Evolutionary conservation across 2,113 vertebrate genomes (phyloP), one percentile per base, ranked within the genome.

Genomic region (Mastomys natalensis): DNA sequence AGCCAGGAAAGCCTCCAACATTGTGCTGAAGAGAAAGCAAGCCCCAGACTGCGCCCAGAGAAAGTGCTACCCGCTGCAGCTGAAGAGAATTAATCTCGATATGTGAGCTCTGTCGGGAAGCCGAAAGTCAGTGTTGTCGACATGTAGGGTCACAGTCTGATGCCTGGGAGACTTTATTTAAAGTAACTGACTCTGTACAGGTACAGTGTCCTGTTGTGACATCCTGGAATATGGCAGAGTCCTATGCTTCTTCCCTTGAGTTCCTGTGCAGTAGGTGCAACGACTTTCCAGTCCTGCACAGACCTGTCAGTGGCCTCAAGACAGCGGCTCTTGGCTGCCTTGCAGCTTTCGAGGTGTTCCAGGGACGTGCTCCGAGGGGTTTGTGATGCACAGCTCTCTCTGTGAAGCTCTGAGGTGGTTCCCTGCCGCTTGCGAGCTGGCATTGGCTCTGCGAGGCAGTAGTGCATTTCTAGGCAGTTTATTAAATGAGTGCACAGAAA

Each of bases 11-110:
- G 94, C 68, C 70, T 70, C 97, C 24, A 87, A 84, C 0, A 0
- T 98, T 82, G 90, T 98, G 22, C 90, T 98, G 16, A 98, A 95
- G 94, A 98, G 93, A 84, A 98, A 91, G 86, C 98, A 73, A 89
- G 53, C 73, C 19, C 29, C 6, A 15, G 73, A 43, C 89, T 97
- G 98, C 1, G 55, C 96, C 0, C 93, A 97, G 93, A 97, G 97
- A 86, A 97, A 48, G 64, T 68, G 78, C 90, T 99, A 99, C 78
- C 98, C 99, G 0, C 84, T 98, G 76, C 95, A 87, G 55, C 97
- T 2, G 87, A 98, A 97, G 95, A 98, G 95, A 86, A 98, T 98
- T 43, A 43, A 74, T 62, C 98, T 98, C 48, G 94, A 96, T 0
- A 0, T 91, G 0, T 98, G 96, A 98, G 34, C 40, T 85, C 82